phyloP scores from a whole-genome alignment of 1,140 invertebrate species.

The Heterodera carotae region DNA sequence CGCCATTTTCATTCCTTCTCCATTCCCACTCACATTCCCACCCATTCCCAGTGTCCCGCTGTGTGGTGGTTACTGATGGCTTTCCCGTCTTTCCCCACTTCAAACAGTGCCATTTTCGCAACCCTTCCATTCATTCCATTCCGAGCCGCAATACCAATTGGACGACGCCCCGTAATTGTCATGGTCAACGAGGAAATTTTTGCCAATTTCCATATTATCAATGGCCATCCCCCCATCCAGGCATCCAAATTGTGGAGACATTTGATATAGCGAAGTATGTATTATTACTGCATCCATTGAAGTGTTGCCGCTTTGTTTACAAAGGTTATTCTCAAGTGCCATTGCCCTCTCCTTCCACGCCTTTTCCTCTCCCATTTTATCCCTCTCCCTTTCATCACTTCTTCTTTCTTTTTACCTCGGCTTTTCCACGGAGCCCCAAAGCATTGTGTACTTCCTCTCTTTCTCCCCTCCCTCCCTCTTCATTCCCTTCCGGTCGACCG shows the following conservation, averaged over 20 bases:
- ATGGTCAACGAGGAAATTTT: background rate
- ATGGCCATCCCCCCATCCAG: no score
- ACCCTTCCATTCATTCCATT: no score
- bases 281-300: no score
- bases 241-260: no score
- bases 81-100: background rate
- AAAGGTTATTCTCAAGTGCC: no score
- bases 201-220: background rate
- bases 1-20: background rate
- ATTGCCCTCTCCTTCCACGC: no score
- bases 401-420: background rate
- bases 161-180: no score
- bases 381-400: background rate
- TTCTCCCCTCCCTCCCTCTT: constrained; percentile 18
- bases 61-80: background rate
- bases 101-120: background rate
- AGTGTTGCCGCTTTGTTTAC: no score
- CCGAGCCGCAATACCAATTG: background rate
- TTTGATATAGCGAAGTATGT: no score
- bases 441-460: constrained; percentile 29
- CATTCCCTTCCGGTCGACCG: constrained; percentile 28
- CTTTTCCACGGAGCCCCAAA: background rate
- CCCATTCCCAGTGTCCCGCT: background rate
- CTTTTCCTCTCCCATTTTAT: no score
- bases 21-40: background rate